Conservation (phyloP, 2,113 vertebrate genomes). For the Centropristis striata region DNA sequence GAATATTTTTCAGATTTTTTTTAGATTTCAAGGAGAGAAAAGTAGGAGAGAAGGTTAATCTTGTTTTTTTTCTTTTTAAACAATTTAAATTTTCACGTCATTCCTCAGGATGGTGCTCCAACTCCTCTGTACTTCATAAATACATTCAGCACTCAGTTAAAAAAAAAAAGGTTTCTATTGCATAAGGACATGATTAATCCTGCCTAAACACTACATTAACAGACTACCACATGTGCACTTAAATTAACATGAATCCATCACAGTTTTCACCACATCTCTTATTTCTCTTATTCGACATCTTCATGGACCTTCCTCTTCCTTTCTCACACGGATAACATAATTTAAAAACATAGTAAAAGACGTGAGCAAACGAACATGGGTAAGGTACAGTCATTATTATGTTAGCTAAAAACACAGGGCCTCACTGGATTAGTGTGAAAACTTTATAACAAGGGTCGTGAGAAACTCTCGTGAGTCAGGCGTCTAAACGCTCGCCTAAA, state of each 20-base stretch:
- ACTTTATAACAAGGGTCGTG: slow-evolving; percentile 42
- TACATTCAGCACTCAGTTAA: slow-evolving; percentile 77
- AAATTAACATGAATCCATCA: slow-evolving; percentile 77
- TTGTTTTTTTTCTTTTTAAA: not conserved
- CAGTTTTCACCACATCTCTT: slow-evolving; percentile 55
- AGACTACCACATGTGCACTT: slow-evolving; percentile 77
- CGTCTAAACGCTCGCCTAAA: slow-evolving; percentile 41
- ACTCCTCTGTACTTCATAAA: slow-evolving; percentile 64
- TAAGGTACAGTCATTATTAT: slow-evolving; percentile 53
- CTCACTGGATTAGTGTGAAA: slow-evolving; percentile 71
- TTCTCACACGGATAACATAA: slow-evolving; percentile 60
- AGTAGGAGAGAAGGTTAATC: not conserved
- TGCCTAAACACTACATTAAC: slow-evolving; percentile 75
- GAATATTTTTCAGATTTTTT: not conserved
- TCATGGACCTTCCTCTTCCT: slow-evolving; percentile 40
- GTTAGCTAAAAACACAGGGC: slow-evolving; percentile 57
- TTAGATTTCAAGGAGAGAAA: slow-evolving; percentile 26
- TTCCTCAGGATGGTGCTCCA: slow-evolving; percentile 46
- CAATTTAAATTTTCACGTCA: slow-evolving; percentile 39
- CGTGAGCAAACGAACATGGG: slow-evolving; percentile 53
- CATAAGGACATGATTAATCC: slow-evolving; percentile 64
- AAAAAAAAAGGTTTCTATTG: slow-evolving; percentile 66
- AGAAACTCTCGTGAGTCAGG: slow-evolving; percentile 28
- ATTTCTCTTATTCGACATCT: slow-evolving; percentile 38
- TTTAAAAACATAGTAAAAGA: slow-evolving; percentile 74